Base-by-base conservation (phyloP, 2,113 vertebrate species). In the Odocoileus virginianus region DNA sequence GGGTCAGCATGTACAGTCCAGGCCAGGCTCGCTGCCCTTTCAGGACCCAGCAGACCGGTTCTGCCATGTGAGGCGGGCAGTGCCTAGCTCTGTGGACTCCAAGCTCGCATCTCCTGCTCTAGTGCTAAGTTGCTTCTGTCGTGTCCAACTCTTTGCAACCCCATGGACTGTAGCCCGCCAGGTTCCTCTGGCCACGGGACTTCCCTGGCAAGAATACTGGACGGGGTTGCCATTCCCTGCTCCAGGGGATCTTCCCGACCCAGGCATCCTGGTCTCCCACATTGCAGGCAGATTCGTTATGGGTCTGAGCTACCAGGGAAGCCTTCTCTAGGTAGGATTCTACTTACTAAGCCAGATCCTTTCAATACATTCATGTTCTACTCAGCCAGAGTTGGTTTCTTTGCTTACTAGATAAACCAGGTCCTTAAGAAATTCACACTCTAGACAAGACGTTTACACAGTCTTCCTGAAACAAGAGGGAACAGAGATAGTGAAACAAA, bases 31-130 rank as follows among this genome's bases (percentile, higher is more conserved):
- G 0, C 40, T 27, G 58, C 85, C 7, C 4, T 33, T 30, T 50
- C 58, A 87, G 58, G 43, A 45, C 21, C 88, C 54, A 27, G 71
- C 30, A 33, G 54, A 27, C 54, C 14, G 1, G 52, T 12, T 90
- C 89, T 17, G 21, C 54, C 57, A 7, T 0, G 54, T 25, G 54
- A 78, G 1, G 6, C 0, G 0, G 52, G 30, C 71, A 47, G 40
- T n/a, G 43, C 88, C 54, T 47, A 21, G 36, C 5, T n/a, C 71
- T 17, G 36, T 17, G 54, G 54, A 33, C 30, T 11, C 54, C 27
- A 40, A 14, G 30, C 15, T 78, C 74, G 5, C 13, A 23, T 30
- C 45, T 83, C n/a, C 16, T 14, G 16, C 58, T 67, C 76, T 43
- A 33, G 9, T 10, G 67, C 19, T 23, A 40, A 40, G 67, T 71